A percentile compares a stretch with the other conserved stretches of the same genome.
Conservation (phyloP, 2,113 vertebrate genomes). For the Galbula dea region DNA sequence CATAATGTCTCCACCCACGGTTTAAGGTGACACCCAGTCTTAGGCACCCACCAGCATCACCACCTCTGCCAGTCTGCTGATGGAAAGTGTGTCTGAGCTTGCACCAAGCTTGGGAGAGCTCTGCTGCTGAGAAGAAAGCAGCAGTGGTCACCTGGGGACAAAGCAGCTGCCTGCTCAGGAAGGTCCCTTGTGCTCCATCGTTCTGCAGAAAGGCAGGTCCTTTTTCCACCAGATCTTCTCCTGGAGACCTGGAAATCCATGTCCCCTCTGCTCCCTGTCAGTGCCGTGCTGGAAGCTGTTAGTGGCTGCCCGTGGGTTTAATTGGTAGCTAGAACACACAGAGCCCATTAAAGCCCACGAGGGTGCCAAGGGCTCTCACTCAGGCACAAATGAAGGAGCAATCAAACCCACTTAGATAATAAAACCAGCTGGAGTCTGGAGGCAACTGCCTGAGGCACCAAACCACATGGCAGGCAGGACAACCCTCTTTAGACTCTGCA, state of each 20-base stretch:
- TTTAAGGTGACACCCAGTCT: background rate
- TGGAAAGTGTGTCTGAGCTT: accelerated
- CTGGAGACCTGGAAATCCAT: background rate
- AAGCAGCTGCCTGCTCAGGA: background rate
- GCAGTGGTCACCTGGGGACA: background rate
- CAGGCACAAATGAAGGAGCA: slow-evolving; percentile 46
- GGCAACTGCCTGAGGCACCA: slow-evolving; percentile 34
- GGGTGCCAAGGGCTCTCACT: slow-evolving; percentile 29
- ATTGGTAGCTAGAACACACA: slow-evolving; percentile 26
- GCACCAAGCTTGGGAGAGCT: accelerated
- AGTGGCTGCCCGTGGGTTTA: slow-evolving; percentile 24
- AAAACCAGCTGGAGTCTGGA: slow-evolving; percentile 61
- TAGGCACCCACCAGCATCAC: accelerated
- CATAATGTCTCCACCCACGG: accelerated
- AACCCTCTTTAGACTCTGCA: background rate
- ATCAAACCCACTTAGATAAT: slow-evolving; percentile 59
- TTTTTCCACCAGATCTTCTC: background rate
- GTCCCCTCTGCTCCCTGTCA: background rate
- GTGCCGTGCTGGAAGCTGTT: background rate
- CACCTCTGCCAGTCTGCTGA: background rate
- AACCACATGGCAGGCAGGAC: slow-evolving; percentile 42
- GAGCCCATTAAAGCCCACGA: slow-evolving; percentile 50
- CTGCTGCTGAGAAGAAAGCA: background rate
- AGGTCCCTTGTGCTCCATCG: background rate
- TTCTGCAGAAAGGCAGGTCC: background rate